These are phyloP conservation scores for Homarus gammarus DNA, from an alignment of 2,888 invertebrate genomes.

Conservation along the genomic window DNA sequence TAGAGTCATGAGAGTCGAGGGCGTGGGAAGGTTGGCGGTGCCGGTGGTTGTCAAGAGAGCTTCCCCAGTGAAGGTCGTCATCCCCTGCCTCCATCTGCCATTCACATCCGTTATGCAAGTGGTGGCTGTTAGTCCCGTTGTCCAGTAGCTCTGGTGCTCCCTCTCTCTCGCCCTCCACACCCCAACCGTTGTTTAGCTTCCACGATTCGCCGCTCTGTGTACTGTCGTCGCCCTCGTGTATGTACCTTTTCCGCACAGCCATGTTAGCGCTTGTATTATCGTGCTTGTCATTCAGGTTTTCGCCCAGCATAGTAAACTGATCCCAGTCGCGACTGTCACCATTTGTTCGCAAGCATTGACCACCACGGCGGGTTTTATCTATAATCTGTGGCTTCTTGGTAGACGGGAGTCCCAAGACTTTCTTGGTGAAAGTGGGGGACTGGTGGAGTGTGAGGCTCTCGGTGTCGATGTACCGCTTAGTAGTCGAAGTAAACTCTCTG, in stretches of 20 bases:
- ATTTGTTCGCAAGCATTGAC: too few relatives aligned
- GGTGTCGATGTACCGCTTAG: conserved; percentile 40
- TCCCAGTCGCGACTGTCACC: too few relatives aligned
- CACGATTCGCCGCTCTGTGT: too few relatives aligned
- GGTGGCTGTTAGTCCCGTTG: background rate
- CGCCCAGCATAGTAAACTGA: too few relatives aligned
- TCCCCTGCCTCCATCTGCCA: background rate
- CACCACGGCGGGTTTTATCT: too few relatives aligned
- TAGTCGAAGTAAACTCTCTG: conserved; percentile 20
- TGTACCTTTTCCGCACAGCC: too few relatives aligned
- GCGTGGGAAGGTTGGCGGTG: background rate
- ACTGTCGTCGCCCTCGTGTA: too few relatives aligned
- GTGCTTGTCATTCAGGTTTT: too few relatives aligned
- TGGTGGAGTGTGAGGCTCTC: conserved; percentile 15
- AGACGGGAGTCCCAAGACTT: background rate
- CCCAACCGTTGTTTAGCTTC: too few relatives aligned
- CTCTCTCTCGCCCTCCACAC: too few relatives aligned
- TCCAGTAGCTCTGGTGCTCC: background rate
- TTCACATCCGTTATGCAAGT: background rate
- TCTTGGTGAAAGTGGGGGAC: background rate
- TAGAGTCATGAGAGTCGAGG: background rate
- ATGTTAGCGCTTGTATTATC: too few relatives aligned
- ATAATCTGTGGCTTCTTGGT: background rate
- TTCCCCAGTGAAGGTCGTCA: background rate
- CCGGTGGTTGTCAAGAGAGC: background rate